Percentiles rank a stretch among this genome's conserved stretches.
These are phyloP conservation scores for Anguilla megastoma DNA, from an alignment of 2,797 vertebrate genomes.

Conservation along the genomic window DNA sequence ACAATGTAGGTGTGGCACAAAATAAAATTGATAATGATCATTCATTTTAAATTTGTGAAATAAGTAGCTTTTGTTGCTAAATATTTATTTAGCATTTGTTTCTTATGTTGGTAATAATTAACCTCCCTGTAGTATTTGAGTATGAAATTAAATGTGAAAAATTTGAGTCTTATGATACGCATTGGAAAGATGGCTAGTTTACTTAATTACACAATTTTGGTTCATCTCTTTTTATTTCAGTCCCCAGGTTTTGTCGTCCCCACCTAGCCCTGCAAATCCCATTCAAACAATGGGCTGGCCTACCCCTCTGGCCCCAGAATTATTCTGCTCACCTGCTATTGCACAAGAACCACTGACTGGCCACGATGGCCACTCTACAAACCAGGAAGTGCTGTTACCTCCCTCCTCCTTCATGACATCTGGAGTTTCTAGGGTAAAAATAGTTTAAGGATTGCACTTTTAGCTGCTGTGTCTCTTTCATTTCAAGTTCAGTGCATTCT, in stretches of 20 bases:
- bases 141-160: not conserved
- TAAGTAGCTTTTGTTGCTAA: not conserved
- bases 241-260: not conserved
- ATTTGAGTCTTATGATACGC: not conserved
- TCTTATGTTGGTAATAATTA: not conserved
- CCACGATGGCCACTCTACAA: slow-evolving; percentile 22
- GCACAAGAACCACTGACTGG: slow-evolving; percentile 27
- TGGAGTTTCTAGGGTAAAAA: slow-evolving; percentile 48
- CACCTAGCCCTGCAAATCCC: not conserved
- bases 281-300: slow-evolving; percentile 5
- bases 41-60: not conserved
- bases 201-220: not conserved
- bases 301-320: slow-evolving; percentile 23
- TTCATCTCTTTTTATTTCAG: not conserved
- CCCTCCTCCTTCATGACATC: slow-evolving; percentile 70
- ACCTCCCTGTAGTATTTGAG: not conserved
- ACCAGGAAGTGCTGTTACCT: slow-evolving; percentile 65
- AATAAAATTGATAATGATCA: not conserved
- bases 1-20: not conserved
- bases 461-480: not conserved
- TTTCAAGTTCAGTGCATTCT: not conserved
- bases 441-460: not conserved
- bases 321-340: slow-evolving; percentile 15
- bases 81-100: not conserved
- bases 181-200: not conserved